Conservation (phyloP, 2,113 vertebrate species). For the Eulacestoma nigropectus region DNA sequence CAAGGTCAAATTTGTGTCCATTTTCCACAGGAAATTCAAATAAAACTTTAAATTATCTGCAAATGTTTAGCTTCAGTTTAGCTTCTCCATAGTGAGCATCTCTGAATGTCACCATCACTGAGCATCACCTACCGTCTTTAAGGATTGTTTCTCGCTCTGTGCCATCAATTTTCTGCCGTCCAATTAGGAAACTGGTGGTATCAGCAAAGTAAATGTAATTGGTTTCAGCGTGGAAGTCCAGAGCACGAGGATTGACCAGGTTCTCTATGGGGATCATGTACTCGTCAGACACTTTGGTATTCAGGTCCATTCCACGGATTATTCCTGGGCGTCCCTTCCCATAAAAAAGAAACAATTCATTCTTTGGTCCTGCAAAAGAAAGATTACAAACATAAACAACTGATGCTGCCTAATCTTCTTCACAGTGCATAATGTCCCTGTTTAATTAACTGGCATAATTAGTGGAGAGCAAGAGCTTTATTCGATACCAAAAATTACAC, state of each 20-base stretch:
- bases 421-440: conserved; percentile 41
- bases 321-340: conserved; percentile 96
- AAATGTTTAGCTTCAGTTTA: background rate
- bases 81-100: background rate
- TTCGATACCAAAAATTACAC: conserved; percentile 69
- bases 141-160: conserved; percentile 89
- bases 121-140: conserved; percentile 84
- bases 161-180: conserved; percentile 93
- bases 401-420: conserved; percentile 68
- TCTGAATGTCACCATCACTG: background rate
- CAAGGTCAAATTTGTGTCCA: background rate
- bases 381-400: conserved; percentile 74
- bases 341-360: conserved; percentile 96
- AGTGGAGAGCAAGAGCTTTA: conserved; percentile 15
- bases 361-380: conserved; percentile 88
- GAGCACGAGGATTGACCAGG: conserved; percentile 92
- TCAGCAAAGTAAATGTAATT: conserved; percentile 97
- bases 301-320: conserved; percentile 91
- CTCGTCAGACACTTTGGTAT: conserved; percentile 90
- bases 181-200: conserved; percentile 97
- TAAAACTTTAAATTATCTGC: background rate
- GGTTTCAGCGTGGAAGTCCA: conserved; percentile 91
- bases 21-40: background rate
- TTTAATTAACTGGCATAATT: conserved; percentile 77
- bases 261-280: conserved; percentile 95